phyloP scores from a whole-genome alignment of 2,888 invertebrate species.

The Erebia ligea region DNA sequence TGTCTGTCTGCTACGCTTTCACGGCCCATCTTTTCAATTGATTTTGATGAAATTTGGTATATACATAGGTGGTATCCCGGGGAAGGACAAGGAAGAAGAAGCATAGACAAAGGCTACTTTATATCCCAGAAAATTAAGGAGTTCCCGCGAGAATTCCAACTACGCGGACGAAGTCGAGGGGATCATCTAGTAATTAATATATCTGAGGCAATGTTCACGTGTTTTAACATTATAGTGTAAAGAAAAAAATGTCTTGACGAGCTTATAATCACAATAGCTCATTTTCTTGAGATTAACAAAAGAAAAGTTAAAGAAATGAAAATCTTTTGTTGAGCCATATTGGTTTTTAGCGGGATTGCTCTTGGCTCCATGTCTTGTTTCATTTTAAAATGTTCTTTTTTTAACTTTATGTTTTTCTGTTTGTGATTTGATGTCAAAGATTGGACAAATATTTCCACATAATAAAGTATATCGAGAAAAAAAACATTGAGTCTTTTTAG shows the following conservation, averaged over 20 bases:
- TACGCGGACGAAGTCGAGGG: too few relatives aligned
- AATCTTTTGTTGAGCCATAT: slow-evolving; percentile 15
- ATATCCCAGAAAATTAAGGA: too few relatives aligned
- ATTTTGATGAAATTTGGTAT: too few relatives aligned
- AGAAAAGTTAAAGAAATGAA: slow-evolving; percentile 20
- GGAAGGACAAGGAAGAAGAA: too few relatives aligned
- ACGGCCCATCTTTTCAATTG: too few relatives aligned
- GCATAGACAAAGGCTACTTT: too few relatives aligned
- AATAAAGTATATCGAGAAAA: neutral
- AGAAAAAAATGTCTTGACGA: slow-evolving; percentile 7
- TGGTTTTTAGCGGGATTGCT: slow-evolving; percentile 21
- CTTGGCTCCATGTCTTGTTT: slow-evolving; percentile 1
- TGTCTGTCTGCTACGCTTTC: too few relatives aligned
- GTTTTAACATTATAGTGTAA: too few relatives aligned
- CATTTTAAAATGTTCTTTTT: slow-evolving; percentile 3
- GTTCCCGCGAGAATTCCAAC: too few relatives aligned
- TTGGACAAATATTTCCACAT: neutral
- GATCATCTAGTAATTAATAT: too few relatives aligned
- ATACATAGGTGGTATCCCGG: too few relatives aligned
- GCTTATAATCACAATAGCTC: slow-evolving; percentile 5
- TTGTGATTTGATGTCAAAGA: neutral
- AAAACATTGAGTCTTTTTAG: neutral
- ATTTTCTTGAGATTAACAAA: slow-evolving; percentile 17
- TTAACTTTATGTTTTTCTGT: neutral
- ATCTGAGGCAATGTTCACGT: too few relatives aligned